Conservation (phyloP, 2,888 invertebrate species). For the Operophtera brumata region DNA sequence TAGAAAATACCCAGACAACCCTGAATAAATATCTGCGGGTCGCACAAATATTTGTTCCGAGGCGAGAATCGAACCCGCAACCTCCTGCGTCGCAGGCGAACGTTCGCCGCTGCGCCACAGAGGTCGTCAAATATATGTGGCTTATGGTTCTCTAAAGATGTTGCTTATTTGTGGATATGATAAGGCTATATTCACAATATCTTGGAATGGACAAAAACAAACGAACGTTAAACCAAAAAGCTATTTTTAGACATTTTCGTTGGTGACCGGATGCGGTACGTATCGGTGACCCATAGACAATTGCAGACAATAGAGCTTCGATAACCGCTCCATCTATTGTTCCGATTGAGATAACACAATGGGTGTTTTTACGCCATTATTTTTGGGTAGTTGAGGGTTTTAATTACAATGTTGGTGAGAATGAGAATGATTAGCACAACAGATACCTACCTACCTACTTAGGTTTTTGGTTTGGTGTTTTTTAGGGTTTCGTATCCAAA, state of each 20-base stretch:
- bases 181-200: neutral
- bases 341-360: constrained; percentile 59
- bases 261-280: constrained; percentile 51
- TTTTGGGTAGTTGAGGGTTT: constrained; percentile 23
- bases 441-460: no score
- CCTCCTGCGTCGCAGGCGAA: no score
- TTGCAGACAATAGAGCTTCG: constrained; percentile 64
- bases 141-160: no score
- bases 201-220: neutral
- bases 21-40: no score
- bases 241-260: neutral
- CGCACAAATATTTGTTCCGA: no score
- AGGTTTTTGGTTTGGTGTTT: no score
- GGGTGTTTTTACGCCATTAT: constrained; percentile 43
- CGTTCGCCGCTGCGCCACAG: no score
- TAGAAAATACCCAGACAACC: no score
- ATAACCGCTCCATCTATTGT: constrained; percentile 63
- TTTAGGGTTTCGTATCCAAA: no score
- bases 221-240: neutral
- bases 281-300: constrained; percentile 52
- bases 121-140: no score
- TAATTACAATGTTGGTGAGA: neutral
- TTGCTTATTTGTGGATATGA: no score
- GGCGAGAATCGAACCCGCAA: no score
- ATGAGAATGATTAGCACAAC: neutral